A percentile compares a stretch with the other conserved stretches of the same genome.
Conservation (phyloP, 2,113 vertebrate species). For the Lophius piscatorius region DNA sequence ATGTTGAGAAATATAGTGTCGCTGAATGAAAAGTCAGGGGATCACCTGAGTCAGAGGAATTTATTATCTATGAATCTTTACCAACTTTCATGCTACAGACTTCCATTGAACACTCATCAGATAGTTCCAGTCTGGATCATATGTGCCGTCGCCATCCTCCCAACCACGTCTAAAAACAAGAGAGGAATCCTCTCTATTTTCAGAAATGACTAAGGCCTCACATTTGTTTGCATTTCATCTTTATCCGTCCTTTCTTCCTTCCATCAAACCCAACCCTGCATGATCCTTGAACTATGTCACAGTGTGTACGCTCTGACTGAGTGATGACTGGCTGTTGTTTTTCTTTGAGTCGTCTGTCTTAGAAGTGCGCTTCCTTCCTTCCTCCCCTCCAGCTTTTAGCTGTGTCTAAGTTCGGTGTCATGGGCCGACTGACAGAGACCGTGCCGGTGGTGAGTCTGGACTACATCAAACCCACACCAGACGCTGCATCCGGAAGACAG, state of each 20-base stretch:
- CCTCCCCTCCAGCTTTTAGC: conserved; percentile 47
- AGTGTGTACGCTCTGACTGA: conserved; percentile 30
- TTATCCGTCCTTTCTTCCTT: conserved; percentile 3
- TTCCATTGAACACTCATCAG: no score
- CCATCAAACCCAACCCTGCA: background rate
- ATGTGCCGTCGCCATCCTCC: no score
- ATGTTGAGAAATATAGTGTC: no score
- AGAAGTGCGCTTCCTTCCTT: conserved; percentile 65
- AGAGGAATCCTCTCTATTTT: background rate
- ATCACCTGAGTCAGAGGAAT: no score
- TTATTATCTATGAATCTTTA: no score
- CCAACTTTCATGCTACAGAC: no score
- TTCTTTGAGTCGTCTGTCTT: conserved; percentile 43
- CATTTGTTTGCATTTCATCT: conserved; percentile 4
- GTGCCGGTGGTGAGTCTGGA: conserved; percentile 53
- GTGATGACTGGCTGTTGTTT: conserved; percentile 60
- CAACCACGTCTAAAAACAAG: no score
- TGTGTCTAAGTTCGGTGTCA: conserved; percentile 57
- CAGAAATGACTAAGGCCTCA: background rate
- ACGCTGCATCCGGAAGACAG: conserved; percentile 67
- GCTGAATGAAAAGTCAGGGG: no score
- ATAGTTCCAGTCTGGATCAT: no score
- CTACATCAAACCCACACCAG: conserved; percentile 68
- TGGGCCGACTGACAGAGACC: conserved; percentile 47
- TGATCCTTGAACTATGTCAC: conserved; percentile 28